Evolutionary conservation across 2,888 invertebrate genomes (phyloP), one percentile per base, ranked within the genome.

Genomic region (Petrolisthes cinctipes): DNA sequence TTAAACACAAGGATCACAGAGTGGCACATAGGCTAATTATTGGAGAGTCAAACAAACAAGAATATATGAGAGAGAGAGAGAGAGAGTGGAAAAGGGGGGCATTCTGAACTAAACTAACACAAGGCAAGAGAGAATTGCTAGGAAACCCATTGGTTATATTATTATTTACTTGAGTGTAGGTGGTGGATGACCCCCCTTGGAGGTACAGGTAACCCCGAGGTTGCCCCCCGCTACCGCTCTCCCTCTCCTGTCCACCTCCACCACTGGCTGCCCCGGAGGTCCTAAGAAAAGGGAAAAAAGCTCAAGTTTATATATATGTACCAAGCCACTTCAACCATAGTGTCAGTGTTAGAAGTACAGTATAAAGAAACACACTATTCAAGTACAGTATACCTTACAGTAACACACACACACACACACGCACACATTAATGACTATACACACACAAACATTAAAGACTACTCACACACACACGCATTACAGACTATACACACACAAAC

Each of bases 161-260:
- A 37, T 37, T 37, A 20, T 79, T 57, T 54, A 86, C 86, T 37
- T 82, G 82, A 86, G 54, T 57, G 78, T n/a, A 0, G 86, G 86
- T 7, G 82, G 86, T n/a, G 86, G 86, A n/a, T 83, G 56, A n/a
- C 86, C 86, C 56, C 86, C 86, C 20, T 82, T 56, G 51, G 54
- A 78, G 79, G 68, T 79, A 23, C 86, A 86, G 11, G 82, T 82
- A 68, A 86, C 66, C n/a, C 76, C 86, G 7, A 86, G 23, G 37
- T n/a, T 66, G n/a, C 56, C 51, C 11, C 86, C 86, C 7, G 86
- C 79, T 71, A 83, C 86, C 57, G 82, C 56, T 56, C 83, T 53
- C 4, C 83, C 83, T 79, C 23, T 37, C 37, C 78, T 9, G n/a
- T 83, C 66, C 17, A 83, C 37, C 79, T 86, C 82, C 71, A 86